Evolutionary conservation across 2,113 vertebrate species (phyloP).

Genomic region (Lonchura striata): DNA sequence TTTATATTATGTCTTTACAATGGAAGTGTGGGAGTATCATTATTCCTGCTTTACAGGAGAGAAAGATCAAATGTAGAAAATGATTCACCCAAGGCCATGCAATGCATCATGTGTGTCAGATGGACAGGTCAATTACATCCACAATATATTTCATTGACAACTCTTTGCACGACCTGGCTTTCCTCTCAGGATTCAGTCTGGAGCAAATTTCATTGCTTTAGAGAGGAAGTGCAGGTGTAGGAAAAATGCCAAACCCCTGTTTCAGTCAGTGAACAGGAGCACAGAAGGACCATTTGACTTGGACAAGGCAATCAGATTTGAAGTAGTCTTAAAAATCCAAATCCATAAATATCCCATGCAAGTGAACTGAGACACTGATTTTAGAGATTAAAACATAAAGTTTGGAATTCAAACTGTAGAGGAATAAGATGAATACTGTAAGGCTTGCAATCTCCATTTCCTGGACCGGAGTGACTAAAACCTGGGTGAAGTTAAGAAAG

Average conservation of each 20-base stretch:
- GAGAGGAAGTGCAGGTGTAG: not conserved
- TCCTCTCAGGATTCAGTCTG: not conserved
- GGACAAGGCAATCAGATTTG: accelerated
- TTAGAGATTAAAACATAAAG: not conserved
- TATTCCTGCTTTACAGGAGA: not conserved
- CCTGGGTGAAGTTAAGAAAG: not conserved
- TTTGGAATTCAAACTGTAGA: not conserved
- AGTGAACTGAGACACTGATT: not conserved
- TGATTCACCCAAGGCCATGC: not conserved
- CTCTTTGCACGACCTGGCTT: not conserved
- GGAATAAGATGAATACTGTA: not conserved
- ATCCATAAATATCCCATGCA: accelerated
- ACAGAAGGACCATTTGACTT: not conserved
- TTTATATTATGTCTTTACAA: not conserved
- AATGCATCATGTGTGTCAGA: not conserved
- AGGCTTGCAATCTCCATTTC: not conserved
- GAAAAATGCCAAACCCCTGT: accelerated
- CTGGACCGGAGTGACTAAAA: not conserved
- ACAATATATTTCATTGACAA: not conserved
- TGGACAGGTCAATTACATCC: not conserved
- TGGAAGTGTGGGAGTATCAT: not conserved
- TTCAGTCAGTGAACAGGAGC: not conserved
- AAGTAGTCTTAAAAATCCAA: not conserved
- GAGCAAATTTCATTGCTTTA: not conserved
- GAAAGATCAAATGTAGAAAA: not conserved